Percentiles rank a stretch among this genome's conserved stretches.
phyloP scores from a whole-genome alignment of 2,797 vertebrate species.

The Limosa lapponica region DNA sequence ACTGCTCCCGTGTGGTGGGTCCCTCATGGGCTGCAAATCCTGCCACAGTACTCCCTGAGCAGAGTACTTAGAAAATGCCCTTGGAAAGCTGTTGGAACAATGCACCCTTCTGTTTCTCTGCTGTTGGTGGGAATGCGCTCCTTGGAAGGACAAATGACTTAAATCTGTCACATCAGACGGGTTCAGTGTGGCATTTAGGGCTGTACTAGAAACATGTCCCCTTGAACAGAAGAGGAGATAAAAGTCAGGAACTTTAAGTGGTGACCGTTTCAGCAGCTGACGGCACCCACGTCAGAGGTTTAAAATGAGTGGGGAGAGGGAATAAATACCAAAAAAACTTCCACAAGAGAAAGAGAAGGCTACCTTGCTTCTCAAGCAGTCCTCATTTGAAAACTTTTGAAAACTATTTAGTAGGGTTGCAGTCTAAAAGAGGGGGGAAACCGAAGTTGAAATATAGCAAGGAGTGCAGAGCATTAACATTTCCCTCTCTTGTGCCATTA shows the following conservation, averaged over 20 bases:
- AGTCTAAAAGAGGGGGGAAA: neutral
- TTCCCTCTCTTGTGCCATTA: neutral
- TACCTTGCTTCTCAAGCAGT: neutral
- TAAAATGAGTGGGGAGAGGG: neutral
- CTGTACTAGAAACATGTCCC: neutral
- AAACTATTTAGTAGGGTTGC: neutral
- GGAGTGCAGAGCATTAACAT: neutral
- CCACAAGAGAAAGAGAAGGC: neutral
- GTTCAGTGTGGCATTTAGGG: neutral
- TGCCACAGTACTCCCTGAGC: neutral
- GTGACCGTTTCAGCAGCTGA: neutral
- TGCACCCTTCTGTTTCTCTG: neutral
- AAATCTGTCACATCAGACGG: neutral
- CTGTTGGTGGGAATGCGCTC: rapidly evolving
- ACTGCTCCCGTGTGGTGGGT: rapidly evolving
- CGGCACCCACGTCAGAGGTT: neutral
- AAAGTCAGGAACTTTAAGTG: neutral
- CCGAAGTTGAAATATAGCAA: neutral
- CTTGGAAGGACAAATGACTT: neutral
- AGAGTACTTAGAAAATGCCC: neutral
- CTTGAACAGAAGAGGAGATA: neutral
- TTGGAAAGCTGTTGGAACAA: neutral
- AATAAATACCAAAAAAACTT: neutral
- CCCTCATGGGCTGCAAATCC: neutral
- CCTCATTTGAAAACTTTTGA: neutral